Percentiles rank a stretch among this genome's conserved stretches.
Conservation (phyloP, 1,140 invertebrate genomes). For the Kradibia gibbosae region DNA sequence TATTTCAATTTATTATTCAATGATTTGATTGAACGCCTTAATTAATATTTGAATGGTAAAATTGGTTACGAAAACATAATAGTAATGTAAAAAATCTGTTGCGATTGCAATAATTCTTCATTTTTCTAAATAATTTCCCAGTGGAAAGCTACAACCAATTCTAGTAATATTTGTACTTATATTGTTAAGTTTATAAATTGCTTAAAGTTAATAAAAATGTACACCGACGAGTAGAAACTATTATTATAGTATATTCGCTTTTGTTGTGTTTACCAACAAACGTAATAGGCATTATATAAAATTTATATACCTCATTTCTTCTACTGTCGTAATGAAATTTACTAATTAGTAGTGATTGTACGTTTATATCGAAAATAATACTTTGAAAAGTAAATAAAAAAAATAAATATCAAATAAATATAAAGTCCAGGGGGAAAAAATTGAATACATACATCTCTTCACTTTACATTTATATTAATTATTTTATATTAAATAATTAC, state of each 20-base stretch:
- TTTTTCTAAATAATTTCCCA: constrained; percentile 19
- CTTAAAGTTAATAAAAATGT: not conserved
- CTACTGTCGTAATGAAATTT: too few species aligned
- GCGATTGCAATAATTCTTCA: not conserved
- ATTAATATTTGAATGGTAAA: not conserved
- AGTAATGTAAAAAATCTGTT: not conserved
- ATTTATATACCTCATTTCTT: too few species aligned
- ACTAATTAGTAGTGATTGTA: too few species aligned
- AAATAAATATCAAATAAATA: too few species aligned
- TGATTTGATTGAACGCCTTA: not conserved
- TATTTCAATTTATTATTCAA: not conserved
- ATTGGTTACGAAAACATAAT: not conserved
- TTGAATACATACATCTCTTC: too few species aligned
- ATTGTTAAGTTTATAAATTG: not conserved
- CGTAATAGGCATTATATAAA: not conserved
- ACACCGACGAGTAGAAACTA: not conserved
- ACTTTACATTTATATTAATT: too few species aligned
- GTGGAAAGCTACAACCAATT: not conserved
- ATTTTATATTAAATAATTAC: too few species aligned
- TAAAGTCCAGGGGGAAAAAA: too few species aligned
- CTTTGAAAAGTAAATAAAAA: too few species aligned
- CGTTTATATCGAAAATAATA: too few species aligned
- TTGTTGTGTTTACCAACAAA: not conserved
- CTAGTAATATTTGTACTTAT: not conserved
- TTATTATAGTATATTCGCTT: not conserved